Evolutionary conservation across 2,888 invertebrate species (phyloP).

Genomic region (Pogonocherus hispidulus): DNA sequence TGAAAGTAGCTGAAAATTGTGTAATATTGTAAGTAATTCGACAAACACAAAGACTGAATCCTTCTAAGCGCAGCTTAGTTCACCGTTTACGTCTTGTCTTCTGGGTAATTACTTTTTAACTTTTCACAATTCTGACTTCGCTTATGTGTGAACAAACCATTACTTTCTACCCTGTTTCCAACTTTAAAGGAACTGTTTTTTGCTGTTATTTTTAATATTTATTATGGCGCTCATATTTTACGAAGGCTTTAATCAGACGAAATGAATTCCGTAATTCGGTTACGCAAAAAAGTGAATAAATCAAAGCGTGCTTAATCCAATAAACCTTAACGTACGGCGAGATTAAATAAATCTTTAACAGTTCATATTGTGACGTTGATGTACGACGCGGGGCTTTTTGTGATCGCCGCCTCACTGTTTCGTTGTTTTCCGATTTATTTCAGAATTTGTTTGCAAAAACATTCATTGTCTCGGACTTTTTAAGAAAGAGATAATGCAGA

Average conservation of each 20-base stretch:
- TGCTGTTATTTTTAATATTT: too few relatives aligned
- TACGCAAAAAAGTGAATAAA: constrained; percentile 27
- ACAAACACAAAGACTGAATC: too few relatives aligned
- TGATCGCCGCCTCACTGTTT: constrained; percentile 17
- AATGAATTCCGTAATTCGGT: constrained; percentile 28
- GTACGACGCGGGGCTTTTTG: constrained; percentile 28
- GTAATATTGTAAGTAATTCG: too few relatives aligned
- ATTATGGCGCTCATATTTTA: constrained; percentile 2
- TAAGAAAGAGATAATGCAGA: constrained; percentile 28
- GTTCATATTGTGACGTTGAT: constrained; percentile 34
- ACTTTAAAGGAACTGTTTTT: too few relatives aligned
- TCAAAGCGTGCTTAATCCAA: constrained; percentile 25
- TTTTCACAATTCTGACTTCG: too few relatives aligned
- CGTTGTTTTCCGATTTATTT: constrained; percentile 31
- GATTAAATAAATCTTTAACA: constrained; percentile 29
- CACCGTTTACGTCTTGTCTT: too few relatives aligned
- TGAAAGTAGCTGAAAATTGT: too few relatives aligned
- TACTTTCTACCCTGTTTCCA: too few relatives aligned
- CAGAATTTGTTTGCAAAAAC: constrained; percentile 31
- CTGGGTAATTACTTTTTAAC: too few relatives aligned
- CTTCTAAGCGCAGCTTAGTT: too few relatives aligned
- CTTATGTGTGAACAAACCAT: too few relatives aligned
- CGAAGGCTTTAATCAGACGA: constrained; percentile 14
- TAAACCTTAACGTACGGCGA: constrained; percentile 26
- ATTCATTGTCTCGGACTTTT: constrained; percentile 25